Conservation (phyloP, 2,797 vertebrate species). For the Pogoniulus pusillus region DNA sequence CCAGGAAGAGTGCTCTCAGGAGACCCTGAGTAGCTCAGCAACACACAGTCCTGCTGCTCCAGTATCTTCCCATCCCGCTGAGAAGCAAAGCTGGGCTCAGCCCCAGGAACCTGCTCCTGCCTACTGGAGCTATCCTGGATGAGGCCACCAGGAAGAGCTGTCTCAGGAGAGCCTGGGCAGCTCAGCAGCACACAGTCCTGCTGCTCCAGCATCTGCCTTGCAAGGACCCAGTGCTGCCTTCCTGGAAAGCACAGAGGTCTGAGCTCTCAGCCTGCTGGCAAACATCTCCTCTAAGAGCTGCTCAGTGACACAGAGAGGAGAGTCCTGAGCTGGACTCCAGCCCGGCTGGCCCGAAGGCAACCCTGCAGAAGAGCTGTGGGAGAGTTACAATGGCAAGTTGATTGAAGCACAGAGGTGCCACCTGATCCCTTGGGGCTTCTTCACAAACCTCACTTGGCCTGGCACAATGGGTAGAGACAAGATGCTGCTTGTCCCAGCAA, state of each 20-base stretch:
- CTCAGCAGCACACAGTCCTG: neutral
- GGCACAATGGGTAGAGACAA: neutral
- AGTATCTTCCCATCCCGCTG: no score
- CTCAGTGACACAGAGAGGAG: neutral
- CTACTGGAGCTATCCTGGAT: fast-evolving
- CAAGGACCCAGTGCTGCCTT: neutral
- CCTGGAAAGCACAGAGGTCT: neutral
- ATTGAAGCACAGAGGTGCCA: neutral
- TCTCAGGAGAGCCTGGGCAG: neutral
- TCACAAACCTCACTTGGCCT: neutral
- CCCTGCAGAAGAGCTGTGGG: neutral
- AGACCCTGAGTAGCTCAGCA: neutral
- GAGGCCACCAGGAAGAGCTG: neutral
- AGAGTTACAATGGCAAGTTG: neutral
- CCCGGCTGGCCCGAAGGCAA: fast-evolving
- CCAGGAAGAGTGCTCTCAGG: neutral
- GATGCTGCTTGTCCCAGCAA: constrained; percentile 7
- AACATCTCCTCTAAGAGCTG: neutral
- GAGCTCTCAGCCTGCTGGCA: neutral
- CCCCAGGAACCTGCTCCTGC: fast-evolving
- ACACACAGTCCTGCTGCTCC: fast-evolving
- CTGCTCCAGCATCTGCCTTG: fast-evolving
- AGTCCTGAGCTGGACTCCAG: neutral
- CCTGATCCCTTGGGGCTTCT: neutral
- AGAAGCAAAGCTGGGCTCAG: constrained; percentile 30